Evolutionary conservation across 2,113 vertebrate species (phyloP), one percentile per base, ranked within the genome.

Genomic region (Pyrgilauda ruficollis): DNA sequence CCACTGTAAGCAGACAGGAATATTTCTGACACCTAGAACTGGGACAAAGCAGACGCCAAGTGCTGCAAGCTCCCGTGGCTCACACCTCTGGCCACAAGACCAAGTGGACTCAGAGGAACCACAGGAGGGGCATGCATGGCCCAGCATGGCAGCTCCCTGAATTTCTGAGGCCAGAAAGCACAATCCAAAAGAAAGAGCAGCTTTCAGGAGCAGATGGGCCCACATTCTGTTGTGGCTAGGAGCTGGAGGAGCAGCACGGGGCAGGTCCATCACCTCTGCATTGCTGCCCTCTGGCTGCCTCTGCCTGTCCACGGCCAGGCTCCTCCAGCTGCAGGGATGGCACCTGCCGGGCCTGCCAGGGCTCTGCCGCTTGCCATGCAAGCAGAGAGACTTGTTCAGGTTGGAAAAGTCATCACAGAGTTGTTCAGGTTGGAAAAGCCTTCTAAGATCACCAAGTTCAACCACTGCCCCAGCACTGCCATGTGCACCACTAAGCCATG

Each of bases 251-350:
- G 82, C 66, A 2, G 12, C n/a, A 0, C 0, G 3, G 24, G 27
- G 47, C 61, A 33, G 69, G 15, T 41, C 74, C 4, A 3, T 50
- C 16, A 1, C 19, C 86, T 86, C 89, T 52, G 68, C 91, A 27
- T 22, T 95, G 91, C 95, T 96, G 96, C 92, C 95, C 96, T 94
- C 96, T 96, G 96, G 61, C 95, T 96, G 96, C 81, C 73, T 84
- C 41, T 7, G 66, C 68, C 10, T 37, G 10, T 11, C 77, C 22
- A 7, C 0, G 2, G 43, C 3, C 9, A 10, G 8, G 7, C 28
- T 53, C 22, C 81, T 70, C 13, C 4, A 3, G 33, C 17, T 15
- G 41, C 3, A 23, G 53, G 13, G 33, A 15, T 7, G 70, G 11
- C 21, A 21, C 18, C 56, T 39, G 39, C 37, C 3, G 0, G 0